These are phyloP conservation scores for Drosophila busckii DNA, from an alignment of 1,140 invertebrate genomes.

Conservation along the genomic window DNA sequence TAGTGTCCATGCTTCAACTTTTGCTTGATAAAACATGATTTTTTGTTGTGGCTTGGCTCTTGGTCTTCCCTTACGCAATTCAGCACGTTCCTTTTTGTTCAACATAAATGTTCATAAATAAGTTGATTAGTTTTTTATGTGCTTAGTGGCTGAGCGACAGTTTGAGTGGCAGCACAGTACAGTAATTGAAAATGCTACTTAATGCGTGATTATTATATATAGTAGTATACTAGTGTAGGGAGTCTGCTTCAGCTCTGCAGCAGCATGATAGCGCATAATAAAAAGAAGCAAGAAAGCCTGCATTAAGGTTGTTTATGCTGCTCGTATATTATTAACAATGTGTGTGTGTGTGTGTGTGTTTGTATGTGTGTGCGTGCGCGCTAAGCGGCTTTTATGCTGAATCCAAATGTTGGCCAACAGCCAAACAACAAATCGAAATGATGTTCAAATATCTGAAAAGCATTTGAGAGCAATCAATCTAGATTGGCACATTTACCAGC, in stretches of 20 bases:
- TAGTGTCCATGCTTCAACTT: too few relatives aligned
- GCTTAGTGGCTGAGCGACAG: constrained; percentile 40
- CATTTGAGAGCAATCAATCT: constrained; percentile 1
- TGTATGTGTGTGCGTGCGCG: constrained; percentile 22
- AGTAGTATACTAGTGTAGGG: too few relatives aligned
- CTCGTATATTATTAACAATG: constrained; percentile 24
- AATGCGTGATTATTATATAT: constrained; percentile 72
- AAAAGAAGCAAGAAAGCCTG: constrained; percentile 6
- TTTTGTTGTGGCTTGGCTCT: constrained; percentile 27
- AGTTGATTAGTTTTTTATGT: constrained; percentile 77
- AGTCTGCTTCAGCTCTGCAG: constrained; percentile 34
- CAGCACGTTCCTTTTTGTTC: constrained; percentile 68
- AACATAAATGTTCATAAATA: constrained; percentile 74
- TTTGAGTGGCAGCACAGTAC: constrained; percentile 45
- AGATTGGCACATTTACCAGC: too few relatives aligned
- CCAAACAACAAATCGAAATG: background rate
- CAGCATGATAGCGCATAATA: constrained; percentile 52
- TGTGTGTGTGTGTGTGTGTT: background rate
- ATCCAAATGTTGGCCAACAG: constrained; percentile 25
- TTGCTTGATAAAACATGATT: constrained; percentile 20
- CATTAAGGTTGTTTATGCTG: constrained; percentile 39
- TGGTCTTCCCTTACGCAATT: constrained; percentile 49
- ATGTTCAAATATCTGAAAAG: background rate
- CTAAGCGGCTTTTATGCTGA: constrained; percentile 60
- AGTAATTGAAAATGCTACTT: constrained; percentile 72